Evolutionary conservation across 2,797 vertebrate species (phyloP), one percentile per base, ranked within the genome.

Genomic region (Muscicapa comitata): DNA sequence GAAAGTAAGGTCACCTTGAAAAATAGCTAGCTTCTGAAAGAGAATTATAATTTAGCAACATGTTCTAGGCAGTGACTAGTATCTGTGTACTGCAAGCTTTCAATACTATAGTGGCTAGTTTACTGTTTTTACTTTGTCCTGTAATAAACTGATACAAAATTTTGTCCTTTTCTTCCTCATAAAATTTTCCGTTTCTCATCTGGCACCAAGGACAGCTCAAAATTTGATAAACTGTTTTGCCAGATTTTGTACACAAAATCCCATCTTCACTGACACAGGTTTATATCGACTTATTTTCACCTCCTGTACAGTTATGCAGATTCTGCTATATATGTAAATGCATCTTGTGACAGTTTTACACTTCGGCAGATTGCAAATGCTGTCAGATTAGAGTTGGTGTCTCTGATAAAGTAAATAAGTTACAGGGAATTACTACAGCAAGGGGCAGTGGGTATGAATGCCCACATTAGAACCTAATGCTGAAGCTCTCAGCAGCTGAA

Each of bases 271-370:
- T 94, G 89, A 81, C 93, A 96, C 50, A 95, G 93, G 90, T 92
- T 94, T 90, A 38, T 79, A 96, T 50, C 14, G 8, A 93, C 84
- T 91, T 91, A 67, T 87, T 87, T 96, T 92, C 93, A 97, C 93
- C 81, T 96, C 92, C 86, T 95, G 92, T 83, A 95, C 84, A 94
- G 93, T 54, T 92, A 97, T 86, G 82, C 72, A 85, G 73, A 91
- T 81, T 88, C 77, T 86, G 78, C 90, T 94, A 91, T 87, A 93
- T 90, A 95, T 96, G 88, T 92, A 93, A 93, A 95, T 71, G 68
- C 55, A 92, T 93, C 85, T 84, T 89, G 25, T 93, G 82, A 91
- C 72, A 93, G 77, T 79, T 94, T 96, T 94, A 90, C 86, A 96
- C 71, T 94, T 94, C 35, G 95, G 67, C 79, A 88, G 78, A 88